phyloP scores from a whole-genome alignment of 2,888 invertebrate species.

The Laspeyria flexula region DNA sequence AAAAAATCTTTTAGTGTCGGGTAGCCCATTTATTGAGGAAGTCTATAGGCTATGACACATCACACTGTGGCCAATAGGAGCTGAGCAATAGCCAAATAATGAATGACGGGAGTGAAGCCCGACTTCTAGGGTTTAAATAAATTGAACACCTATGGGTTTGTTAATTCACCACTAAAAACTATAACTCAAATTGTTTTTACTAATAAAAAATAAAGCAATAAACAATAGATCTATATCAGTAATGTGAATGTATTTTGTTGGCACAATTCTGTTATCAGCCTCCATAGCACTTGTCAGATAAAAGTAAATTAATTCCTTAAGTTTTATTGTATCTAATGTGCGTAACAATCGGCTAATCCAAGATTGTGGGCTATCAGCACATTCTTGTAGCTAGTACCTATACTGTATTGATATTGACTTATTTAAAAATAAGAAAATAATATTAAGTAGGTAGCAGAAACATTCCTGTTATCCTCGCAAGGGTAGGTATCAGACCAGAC shows the following conservation, averaged over 20 bases:
- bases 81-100: too few relatives aligned
- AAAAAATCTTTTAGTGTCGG: too few relatives aligned
- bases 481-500: too few relatives aligned
- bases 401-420: background rate
- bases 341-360: slow-evolving; percentile 1
- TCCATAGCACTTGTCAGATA: slow-evolving; percentile 23
- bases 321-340: background rate
- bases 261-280: slow-evolving; percentile 26
- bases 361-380: slow-evolving; percentile 5
- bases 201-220: background rate
- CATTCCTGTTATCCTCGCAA: too few relatives aligned
- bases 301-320: slow-evolving; percentile 12
- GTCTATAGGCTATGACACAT: too few relatives aligned
- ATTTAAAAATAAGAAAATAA: too few relatives aligned
- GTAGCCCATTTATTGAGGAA: too few relatives aligned
- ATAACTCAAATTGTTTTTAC: too few relatives aligned
- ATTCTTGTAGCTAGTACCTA: background rate
- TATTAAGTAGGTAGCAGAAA: too few relatives aligned
- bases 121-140: background rate
- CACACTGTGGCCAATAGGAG: too few relatives aligned
- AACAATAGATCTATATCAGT: background rate
- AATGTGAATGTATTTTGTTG: slow-evolving; percentile 21
- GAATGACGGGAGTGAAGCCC: too few relatives aligned
- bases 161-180: too few relatives aligned
- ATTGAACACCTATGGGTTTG: background rate